Base-by-base conservation (phyloP, 2,888 invertebrate species). In the Leptopilina drosophilae region DNA sequence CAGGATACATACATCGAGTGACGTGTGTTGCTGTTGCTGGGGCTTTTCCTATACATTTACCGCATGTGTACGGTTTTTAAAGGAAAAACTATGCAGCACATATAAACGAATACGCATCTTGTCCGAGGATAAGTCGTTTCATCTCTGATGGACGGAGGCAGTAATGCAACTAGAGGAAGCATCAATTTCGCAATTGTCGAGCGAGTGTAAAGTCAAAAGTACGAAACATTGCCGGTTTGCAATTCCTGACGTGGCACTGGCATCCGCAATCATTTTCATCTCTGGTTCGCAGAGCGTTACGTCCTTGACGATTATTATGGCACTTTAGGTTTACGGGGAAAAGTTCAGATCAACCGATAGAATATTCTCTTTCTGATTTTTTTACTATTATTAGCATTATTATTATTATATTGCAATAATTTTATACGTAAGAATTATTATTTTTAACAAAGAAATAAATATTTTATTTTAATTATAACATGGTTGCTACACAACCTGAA, bases 221-320 rank as follows among this genome's bases (percentile, higher is more conserved):
- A 53, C 67, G 26, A 69, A 69, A 69, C 26, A 8, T 69, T 69
- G 49, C 49, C 49, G 49, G 67, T 49, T 42, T 69, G 26, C 42
- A 49, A 69, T 69, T 69, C 49, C 49, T 49, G 49, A 46, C 46
- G 49, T 49, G 67, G 67, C 49, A 69, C 20, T 20, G 67, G 67
- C 67, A 69, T 69, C 67, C 49, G 67, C 49, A 69, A 69, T 69
- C 67, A 69, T 69, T 53, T 69, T 53, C 49, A 53, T 69, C 67
- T 53, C 67, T 69, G 67, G 67, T 69, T 69, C 67, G 67, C 67
- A 14, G 67, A 69, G 67, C 67, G 49, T 69, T 69, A 69, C 67
- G 67, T 69, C 67, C 67, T 53, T 69, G 49, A 69, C 20, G 49
- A 69, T 69, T 69, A 53, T 69, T 69, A 53, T 69, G 67, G 49